phyloP scores from a whole-genome alignment of 2,797 vertebrate species.

The Tenualosa ilisha region DNA sequence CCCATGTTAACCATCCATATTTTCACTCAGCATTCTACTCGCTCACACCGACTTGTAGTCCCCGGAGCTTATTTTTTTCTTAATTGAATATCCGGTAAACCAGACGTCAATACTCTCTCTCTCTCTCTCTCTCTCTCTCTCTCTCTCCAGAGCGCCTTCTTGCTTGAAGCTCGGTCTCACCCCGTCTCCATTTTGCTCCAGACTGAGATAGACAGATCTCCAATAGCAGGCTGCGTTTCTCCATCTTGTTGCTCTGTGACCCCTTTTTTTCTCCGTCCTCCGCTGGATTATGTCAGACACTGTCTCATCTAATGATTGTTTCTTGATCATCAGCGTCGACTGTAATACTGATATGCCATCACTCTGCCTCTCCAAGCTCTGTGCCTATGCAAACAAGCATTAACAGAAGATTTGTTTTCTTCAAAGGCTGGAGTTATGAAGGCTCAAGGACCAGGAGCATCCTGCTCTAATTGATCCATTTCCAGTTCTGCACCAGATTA shows the following conservation, averaged over 20 bases:
- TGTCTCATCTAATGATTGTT: neutral
- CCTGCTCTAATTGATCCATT: neutral
- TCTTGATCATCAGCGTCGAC: neutral
- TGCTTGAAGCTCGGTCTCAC: neutral
- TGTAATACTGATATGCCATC: neutral
- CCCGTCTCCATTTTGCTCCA: neutral
- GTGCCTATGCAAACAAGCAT: neutral
- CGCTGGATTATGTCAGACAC: neutral
- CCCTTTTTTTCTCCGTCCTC: neutral
- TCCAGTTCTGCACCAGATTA: neutral
- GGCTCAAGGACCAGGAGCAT: neutral
- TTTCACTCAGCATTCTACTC: constrained; percentile 12
- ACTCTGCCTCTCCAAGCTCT: neutral
- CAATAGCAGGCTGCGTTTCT: neutral
- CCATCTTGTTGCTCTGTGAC: neutral
- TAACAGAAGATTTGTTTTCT: neutral
- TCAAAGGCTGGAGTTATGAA: neutral
- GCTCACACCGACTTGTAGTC: neutral
- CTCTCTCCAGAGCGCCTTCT: neutral
- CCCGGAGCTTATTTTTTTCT: neutral
- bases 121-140: neutral
- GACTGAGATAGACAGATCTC: neutral
- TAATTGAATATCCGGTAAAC: constrained; percentile 16
- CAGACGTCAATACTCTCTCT: neutral
- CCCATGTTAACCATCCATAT: neutral